Percentiles rank a stretch among this genome's conserved stretches.
These are phyloP conservation scores for Muscicapa adusta DNA, from an alignment of 2,113 vertebrate genomes.

Conservation along the genomic window DNA sequence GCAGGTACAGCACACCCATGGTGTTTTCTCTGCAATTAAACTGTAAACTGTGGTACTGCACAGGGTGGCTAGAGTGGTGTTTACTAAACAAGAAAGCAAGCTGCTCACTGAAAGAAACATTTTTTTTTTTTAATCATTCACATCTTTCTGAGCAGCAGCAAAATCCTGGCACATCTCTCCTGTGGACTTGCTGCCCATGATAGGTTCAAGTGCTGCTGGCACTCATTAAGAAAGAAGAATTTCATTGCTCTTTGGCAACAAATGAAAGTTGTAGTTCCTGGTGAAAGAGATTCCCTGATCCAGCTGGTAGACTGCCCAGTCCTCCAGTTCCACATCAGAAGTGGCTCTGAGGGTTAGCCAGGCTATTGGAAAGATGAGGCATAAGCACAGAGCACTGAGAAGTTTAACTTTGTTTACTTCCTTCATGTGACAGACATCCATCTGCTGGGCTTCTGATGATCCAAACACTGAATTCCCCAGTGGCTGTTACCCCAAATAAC, in stretches of 20 bases:
- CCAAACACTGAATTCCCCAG: neutral
- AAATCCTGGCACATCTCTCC: neutral
- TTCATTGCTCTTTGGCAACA: neutral
- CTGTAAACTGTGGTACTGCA: neutral
- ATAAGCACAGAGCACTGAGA: neutral
- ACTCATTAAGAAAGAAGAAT: neutral
- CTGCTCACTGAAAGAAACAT: neutral
- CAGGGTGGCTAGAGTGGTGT: neutral
- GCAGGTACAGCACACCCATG: neutral
- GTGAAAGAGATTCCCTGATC: neutral
- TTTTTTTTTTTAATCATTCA: neutral
- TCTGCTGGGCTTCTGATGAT: neutral
- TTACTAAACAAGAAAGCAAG: neutral
- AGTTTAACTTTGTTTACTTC: neutral
- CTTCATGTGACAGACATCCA: neutral
- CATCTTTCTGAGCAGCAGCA: neutral
- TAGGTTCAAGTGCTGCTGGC: neutral
- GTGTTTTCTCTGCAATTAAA: neutral
- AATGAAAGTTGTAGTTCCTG: neutral
- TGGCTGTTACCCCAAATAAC: neutral
- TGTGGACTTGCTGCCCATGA: too few species aligned
- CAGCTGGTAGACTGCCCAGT: neutral
- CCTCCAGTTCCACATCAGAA: neutral
- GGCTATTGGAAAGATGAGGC: neutral
- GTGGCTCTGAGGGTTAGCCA: neutral